Conservation (phyloP, 2,888 invertebrate species). For the Meloe dianella region DNA sequence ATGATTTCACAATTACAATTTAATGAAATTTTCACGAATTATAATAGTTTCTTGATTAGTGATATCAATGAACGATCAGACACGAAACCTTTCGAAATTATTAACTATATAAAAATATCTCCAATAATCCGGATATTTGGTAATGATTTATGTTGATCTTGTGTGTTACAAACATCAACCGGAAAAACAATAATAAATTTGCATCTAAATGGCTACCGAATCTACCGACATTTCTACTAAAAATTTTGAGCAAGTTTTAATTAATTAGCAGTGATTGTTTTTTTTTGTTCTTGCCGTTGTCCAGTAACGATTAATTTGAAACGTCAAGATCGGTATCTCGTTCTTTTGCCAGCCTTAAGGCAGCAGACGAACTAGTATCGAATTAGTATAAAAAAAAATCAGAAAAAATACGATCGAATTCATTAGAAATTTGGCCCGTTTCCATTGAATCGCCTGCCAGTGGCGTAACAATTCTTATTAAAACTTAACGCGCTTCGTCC, state of each 20-base stretch:
- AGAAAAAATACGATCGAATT: background rate
- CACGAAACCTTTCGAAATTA: no score
- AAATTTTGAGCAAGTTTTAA: constrained; percentile 3
- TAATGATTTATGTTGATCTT: no score
- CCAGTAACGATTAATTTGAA: constrained; percentile 21
- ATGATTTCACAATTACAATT: background rate
- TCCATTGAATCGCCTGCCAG: background rate
- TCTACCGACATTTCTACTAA: background rate
- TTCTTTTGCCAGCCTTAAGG: background rate
- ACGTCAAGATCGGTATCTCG: constrained; percentile 15
- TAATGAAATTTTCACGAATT: background rate
- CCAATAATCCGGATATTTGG: constrained; percentile 1
- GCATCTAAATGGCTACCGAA: background rate
- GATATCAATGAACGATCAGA: no score
- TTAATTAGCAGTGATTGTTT: constrained; percentile 12
- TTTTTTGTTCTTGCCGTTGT: background rate
- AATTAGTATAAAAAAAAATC: constrained; percentile 14
- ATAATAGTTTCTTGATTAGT: background rate
- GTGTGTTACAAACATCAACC: no score
- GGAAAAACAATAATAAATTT: background rate
- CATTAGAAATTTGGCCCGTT: constrained; percentile 18
- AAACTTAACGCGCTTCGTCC: constrained; percentile 19
- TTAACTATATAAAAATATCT: no score
- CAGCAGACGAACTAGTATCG: constrained; percentile 20
- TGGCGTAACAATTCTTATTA: constrained; percentile 1